Conservation (phyloP, 2,797 vertebrate species). For the Calcarius lapponicus region DNA sequence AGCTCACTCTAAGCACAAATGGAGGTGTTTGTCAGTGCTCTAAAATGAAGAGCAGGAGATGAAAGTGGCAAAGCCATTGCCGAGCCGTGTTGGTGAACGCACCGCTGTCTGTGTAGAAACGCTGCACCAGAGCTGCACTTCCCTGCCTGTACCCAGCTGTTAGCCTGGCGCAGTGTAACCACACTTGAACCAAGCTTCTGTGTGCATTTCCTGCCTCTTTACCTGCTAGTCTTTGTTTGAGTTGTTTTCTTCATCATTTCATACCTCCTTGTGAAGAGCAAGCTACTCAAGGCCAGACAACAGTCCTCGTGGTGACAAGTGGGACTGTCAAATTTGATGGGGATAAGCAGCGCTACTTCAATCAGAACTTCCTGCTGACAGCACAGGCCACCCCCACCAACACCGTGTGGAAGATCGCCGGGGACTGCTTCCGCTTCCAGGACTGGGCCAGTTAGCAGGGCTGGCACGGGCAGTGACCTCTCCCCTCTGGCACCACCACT, state of each 20-base stretch:
- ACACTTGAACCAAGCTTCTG: background rate
- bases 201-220: constrained; percentile 17
- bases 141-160: background rate
- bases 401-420: constrained; percentile 96
- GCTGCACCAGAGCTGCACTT: background rate
- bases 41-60: background rate
- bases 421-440: constrained; percentile 96
- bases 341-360: constrained; percentile 92
- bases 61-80: background rate
- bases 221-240: constrained; percentile 50
- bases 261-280: constrained; percentile 82
- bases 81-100: background rate
- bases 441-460: constrained; percentile 85
- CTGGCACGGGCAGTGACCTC: background rate
- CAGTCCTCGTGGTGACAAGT: constrained; percentile 90
- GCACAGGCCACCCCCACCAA: constrained; percentile 86
- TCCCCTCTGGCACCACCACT: background rate
- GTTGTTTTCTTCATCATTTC: constrained; percentile 49
- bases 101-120: background rate
- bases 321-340: constrained; percentile 95
- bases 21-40: background rate
- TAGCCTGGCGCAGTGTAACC: background rate
- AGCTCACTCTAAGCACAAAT: background rate
- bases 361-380: constrained; percentile 94
- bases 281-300: constrained; percentile 93